Evolutionary conservation across 2,113 vertebrate species (phyloP), one percentile per base, ranked within the genome.

Genomic region (Bubo blakistoni): DNA sequence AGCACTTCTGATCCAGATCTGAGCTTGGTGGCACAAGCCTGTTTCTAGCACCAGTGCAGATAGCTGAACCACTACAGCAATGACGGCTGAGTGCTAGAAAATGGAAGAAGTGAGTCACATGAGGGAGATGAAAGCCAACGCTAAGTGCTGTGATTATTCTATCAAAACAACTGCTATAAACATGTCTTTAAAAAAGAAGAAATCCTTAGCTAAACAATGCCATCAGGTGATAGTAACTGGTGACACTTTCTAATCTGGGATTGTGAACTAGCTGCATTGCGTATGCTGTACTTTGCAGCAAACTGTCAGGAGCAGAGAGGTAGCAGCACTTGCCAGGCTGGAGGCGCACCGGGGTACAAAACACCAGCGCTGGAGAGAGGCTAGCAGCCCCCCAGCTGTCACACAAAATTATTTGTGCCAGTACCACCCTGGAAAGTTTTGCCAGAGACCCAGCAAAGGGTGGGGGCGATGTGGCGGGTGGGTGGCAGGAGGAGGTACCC

Each of bases 121-220:
- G 92, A 84, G 80, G 65, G 72, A 96, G 96, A 95, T 97, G 96
- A 97, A 97, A 96, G 96, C 49, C 90, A 88, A 9, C 1, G 6
- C 55, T 94, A 92, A 96, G 97, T 94, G 87, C 92, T 85, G 63
- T 71, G 97, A 96, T 95, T 94, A 96, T 72, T 96, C 74, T 97
- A 90, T 95, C 96, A 93, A 92, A 96, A 86, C 0, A 2, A 71
- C 72, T 51, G 71, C 89, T 94, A 89, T 89, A 95, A 96, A 89
- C 88, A 70, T 29, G 67, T 73, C 86, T 90, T 83, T 9, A 11
- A 67, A 81, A 83, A 73, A 92, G 92, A 51, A 32, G 9, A 24
- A 46, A 67, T 55, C 52, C 84, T 73, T 83, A 73, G 74, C 78
- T 95, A 91, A 94, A 92, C 84, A 92, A 74, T 94, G 42, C 81